Evolutionary conservation across 92 coral and sea anemone genomes (phyloP).

Genomic region (Phenganax marumi): DNA sequence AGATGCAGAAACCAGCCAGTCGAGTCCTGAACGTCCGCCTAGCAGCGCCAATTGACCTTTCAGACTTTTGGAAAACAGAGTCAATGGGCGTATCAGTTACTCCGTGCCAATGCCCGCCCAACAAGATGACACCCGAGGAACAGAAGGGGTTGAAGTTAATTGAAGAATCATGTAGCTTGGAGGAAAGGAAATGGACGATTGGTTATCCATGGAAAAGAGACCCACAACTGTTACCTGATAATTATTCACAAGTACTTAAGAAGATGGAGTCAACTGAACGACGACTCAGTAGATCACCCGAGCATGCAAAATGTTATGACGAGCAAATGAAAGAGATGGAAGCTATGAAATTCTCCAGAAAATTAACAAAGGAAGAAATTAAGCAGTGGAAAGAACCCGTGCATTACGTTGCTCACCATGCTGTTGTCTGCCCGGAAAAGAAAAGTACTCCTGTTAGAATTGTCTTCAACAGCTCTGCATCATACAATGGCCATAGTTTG

Average conservation of each 20-base stretch:
- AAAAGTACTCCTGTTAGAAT: slow-evolving; percentile 48
- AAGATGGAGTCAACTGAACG: slow-evolving; percentile 55
- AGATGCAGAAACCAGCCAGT: slow-evolving; percentile 17
- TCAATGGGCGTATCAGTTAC: slow-evolving; percentile 56
- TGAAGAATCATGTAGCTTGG: slow-evolving; percentile 22
- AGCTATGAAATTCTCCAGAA: slow-evolving; percentile 46
- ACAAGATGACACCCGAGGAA: slow-evolving; percentile 8
- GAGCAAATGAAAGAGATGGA: slow-evolving; percentile 57
- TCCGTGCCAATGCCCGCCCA: slow-evolving; percentile 26
- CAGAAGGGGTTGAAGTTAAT: background rate
- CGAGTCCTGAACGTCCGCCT: slow-evolving; percentile 47
- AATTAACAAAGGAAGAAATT: slow-evolving; percentile 47
- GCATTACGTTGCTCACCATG: slow-evolving; percentile 51
- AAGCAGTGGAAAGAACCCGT: slow-evolving; percentile 40
- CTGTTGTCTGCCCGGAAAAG: slow-evolving; percentile 53
- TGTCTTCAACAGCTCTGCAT: slow-evolving; percentile 58
- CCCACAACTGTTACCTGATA: slow-evolving; percentile 46
- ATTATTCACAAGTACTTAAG: slow-evolving; percentile 52
- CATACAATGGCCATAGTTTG: slow-evolving; percentile 50
- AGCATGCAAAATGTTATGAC: slow-evolving; percentile 54
- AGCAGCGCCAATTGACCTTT: slow-evolving; percentile 54
- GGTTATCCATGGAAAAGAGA: slow-evolving; percentile 59
- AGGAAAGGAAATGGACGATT: slow-evolving; percentile 1
- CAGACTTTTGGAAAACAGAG: slow-evolving; percentile 53
- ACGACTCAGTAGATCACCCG: slow-evolving; percentile 47